phyloP scores from a whole-genome alignment of 1,140 invertebrate species.

The Drosophila neocordata region DNA sequence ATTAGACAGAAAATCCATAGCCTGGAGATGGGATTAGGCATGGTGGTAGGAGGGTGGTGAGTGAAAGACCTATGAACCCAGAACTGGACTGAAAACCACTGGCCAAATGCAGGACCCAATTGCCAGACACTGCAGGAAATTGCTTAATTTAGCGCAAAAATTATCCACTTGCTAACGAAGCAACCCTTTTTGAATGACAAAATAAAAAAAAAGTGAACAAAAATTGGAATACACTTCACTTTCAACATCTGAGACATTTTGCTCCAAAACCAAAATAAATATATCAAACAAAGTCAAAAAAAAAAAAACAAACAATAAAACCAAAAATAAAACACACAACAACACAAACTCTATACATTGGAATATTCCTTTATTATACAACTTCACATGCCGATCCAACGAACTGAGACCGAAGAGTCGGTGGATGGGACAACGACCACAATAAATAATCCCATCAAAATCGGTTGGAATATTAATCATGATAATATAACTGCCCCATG shows the following conservation, averaged over 20 bases:
- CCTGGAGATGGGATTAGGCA: conserved; percentile 5
- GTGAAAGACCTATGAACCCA: neutral
- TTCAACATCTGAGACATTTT: neutral
- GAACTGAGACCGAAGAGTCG: neutral
- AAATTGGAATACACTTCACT: neutral
- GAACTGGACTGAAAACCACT: conserved; percentile 1
- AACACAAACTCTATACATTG: neutral
- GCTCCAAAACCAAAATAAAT: conserved; percentile 7
- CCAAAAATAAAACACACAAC: neutral
- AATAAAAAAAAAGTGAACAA: conserved; percentile 5
- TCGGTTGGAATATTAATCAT: conserved; percentile 42
- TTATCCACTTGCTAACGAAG: conserved; percentile 57
- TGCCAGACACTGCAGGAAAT: conserved; percentile 54
- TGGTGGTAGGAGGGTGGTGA: neutral
- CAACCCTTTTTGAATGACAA: conserved; percentile 28
- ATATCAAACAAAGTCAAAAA: neutral
- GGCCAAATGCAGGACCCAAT: conserved; percentile 13
- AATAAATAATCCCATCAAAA: neutral
- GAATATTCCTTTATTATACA: neutral
- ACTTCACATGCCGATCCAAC: conserved; percentile 13
- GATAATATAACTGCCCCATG: neutral
- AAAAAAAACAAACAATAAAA: conserved; percentile 8
- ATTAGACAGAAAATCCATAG: conserved; percentile 47
- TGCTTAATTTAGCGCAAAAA: conserved; percentile 79
- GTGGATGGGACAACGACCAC: conserved; percentile 7